Base-by-base conservation (phyloP, 2,888 invertebrate genomes). In the Plutella xylostella region DNA sequence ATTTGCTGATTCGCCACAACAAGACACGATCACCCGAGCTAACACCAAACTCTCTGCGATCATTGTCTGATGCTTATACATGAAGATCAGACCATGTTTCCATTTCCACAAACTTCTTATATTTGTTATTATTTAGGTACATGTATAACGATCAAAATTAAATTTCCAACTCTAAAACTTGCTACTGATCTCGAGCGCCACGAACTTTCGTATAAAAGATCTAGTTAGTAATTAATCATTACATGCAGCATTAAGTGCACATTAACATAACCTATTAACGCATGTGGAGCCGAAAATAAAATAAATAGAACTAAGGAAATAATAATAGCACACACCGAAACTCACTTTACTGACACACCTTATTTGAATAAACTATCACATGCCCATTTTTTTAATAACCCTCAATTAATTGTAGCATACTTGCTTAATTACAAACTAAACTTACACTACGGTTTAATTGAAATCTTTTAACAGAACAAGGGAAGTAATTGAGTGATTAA, bases 401-500 rank as follows among this genome's bases (percentile, higher is more conserved):
- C 64, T 63, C 72, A 65, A 80, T 80, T 73, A 78, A 80, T 76
- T 75, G 68, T 68, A 74, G 62, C 68, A 64, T 65, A 64, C 67
- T 77, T 73, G 68, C 72, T 80, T 79, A 80, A 79, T 78, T 79
- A 76, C 73, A 77, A 73, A 77, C 77, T 76, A 70, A 70, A 73
- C 72, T 74, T 75, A 77, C 75, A 74, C 72, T 70, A 65, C 54
- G 61, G 62, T 74, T 79, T 74, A 78, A 79, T 77, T 79, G 72
- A 72, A 68, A 67, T 68, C 64, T 75, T 72, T 72, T 69, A 68
- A 69, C 66, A 55, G 63, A 65, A 76, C 76, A 78, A 68, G 75
- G 76, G 68, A 79, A 77, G 78, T 79, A 78, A 79, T 79, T 75
- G 78, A 78, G 78, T 72, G 74, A 73, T 79, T 76, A 77, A 82